Conservation (phyloP, 2,888 invertebrate species). For the Hydriomena furcata region DNA sequence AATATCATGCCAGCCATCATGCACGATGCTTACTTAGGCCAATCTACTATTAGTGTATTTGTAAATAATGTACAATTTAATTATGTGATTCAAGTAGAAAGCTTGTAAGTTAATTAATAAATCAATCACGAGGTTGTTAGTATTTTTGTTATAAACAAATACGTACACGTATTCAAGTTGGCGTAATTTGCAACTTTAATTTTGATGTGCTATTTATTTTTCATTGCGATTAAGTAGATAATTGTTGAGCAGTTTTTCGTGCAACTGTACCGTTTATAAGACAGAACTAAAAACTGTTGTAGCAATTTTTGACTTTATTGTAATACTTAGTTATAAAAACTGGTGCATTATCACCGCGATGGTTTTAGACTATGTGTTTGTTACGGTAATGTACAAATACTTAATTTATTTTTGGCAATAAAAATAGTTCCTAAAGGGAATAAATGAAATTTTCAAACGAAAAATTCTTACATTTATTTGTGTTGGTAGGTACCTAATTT, state of each 20-base stretch:
- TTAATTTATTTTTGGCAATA: conserved; percentile 40
- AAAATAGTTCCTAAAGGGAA: conserved; percentile 47
- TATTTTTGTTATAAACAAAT: conserved; percentile 27
- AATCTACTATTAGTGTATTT: conserved; percentile 53
- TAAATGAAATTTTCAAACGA: conserved; percentile 68
- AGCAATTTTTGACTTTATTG: neutral
- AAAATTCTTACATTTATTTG: conserved; percentile 74
- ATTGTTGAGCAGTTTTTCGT: conserved; percentile 7
- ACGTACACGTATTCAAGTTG: conserved; percentile 29
- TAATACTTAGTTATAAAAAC: neutral
- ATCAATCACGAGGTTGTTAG: conserved; percentile 42
- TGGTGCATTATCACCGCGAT: conserved; percentile 8
- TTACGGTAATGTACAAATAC: conserved; percentile 28
- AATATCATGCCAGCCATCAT: no score
- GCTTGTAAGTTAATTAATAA: conserved; percentile 60
- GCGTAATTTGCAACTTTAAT: conserved; percentile 13
- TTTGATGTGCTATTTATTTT: conserved; percentile 17
- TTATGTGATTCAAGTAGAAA: conserved; percentile 66
- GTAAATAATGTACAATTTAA: conserved; percentile 77
- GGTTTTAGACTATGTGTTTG: conserved; percentile 31
- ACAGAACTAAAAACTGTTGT: conserved; percentile 2
- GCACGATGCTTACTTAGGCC: conserved; percentile 22
- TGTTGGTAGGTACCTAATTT: conserved; percentile 52
- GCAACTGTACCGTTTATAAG: neutral
- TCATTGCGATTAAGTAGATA: conserved; percentile 1